phyloP scores from a whole-genome alignment of 2,113 vertebrate genomes.

The Pteropus alecto region DNA sequence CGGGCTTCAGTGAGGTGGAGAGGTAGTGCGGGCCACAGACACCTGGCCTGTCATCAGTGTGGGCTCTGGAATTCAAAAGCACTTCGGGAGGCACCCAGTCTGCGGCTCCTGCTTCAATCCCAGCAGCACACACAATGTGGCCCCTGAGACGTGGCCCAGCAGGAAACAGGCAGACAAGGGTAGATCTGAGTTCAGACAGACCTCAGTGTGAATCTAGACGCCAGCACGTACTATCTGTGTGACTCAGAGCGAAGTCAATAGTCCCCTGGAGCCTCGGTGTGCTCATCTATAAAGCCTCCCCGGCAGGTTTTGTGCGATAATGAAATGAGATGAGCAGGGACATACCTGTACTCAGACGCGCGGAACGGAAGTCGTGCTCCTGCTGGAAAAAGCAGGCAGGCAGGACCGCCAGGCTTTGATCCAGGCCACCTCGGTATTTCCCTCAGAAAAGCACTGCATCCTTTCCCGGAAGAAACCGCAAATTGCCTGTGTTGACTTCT shows the following conservation, averaged over 20 bases:
- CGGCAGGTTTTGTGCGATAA: neutral
- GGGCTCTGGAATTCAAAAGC: neutral
- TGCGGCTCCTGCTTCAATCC: neutral
- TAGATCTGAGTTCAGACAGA: neutral
- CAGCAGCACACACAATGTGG: rapidly evolving
- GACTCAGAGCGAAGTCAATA: neutral
- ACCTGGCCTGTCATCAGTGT: rapidly evolving
- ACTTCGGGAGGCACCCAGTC: neutral
- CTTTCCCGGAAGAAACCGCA: neutral
- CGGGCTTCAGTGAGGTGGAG: neutral
- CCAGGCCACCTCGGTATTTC: neutral
- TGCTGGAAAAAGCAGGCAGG: neutral
- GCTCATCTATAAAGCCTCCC: neutral
- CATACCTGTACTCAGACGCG: rapidly evolving
- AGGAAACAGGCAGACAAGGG: neutral
- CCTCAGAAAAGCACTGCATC: neutral
- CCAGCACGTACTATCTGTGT: neutral
- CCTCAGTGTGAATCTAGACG: neutral
- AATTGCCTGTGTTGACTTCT: too few relatives aligned
- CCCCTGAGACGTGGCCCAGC: neutral
- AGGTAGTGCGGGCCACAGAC: rapidly evolving
- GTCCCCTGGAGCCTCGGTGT: rapidly evolving
- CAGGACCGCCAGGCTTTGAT: neutral
- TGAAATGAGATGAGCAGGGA: rapidly evolving
- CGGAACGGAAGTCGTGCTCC: too few relatives aligned